Evolutionary conservation across 2,888 invertebrate genomes (phyloP).

Genomic region (Dasypolia templi): DNA sequence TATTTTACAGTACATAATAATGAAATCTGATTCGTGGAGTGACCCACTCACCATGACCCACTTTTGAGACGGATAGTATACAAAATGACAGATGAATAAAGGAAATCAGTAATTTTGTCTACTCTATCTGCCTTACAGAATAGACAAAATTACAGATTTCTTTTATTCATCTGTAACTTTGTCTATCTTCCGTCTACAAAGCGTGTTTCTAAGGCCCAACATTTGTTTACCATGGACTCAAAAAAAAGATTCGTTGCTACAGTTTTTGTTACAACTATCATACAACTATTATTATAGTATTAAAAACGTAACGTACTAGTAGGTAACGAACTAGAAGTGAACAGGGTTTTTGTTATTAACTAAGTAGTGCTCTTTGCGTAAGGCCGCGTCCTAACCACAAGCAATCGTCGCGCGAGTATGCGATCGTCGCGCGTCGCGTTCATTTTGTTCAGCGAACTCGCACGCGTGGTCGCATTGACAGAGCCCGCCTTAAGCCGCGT

Average conservation of each 20-base stretch:
- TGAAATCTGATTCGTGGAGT: too few relatives aligned
- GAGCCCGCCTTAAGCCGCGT: too few relatives aligned
- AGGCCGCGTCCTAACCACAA: background rate
- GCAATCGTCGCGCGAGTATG: background rate
- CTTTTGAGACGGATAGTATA: too few relatives aligned
- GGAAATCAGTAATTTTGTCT: too few relatives aligned
- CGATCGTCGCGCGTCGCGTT: background rate
- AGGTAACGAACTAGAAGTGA: background rate
- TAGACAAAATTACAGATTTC: too few relatives aligned
- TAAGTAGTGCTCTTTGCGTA: background rate
- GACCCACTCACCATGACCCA: too few relatives aligned
- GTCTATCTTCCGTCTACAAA: too few relatives aligned
- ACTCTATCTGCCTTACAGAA: too few relatives aligned
- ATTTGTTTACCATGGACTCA: background rate
- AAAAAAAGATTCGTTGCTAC: background rate
- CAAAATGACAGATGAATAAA: too few relatives aligned
- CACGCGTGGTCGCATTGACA: background rate
- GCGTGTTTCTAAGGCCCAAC: too few relatives aligned
- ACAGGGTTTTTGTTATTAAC: background rate
- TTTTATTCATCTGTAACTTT: too few relatives aligned
- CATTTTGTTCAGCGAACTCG: background rate
- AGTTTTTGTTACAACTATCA: background rate
- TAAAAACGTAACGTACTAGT: too few relatives aligned
- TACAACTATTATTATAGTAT: background rate
- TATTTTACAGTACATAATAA: background rate